Base-by-base conservation (phyloP, 1,140 invertebrate species). In the Dendrolimus kikuchii region DNA sequence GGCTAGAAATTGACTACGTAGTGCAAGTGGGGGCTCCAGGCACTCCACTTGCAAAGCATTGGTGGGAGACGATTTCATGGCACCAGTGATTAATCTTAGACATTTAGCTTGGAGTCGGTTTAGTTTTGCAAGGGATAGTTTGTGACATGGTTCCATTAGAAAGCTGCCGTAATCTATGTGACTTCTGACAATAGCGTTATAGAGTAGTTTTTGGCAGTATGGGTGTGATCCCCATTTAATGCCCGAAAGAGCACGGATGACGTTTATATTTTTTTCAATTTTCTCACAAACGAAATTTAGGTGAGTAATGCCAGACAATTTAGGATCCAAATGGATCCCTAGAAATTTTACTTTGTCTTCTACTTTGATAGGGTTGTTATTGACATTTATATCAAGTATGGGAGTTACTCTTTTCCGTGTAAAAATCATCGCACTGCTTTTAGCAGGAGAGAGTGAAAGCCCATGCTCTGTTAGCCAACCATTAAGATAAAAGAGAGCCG, bases 1-100 rank as follows among this genome's bases (percentile, higher is more conserved):
- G 41, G 6, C 1, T 42, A 42, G 3, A n/a, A 2, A 42, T 42
- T 42, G 41, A 7, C 41, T 42, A 2, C 41, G 41, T 42, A 42
- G n/a, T 7, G 6, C 1, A 7, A 42, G 41, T 2, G 41, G 41
- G 41, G 41, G 41, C 41, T 42, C 41, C n/a, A 42, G n/a, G 41
- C 41, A 42, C 41, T 42, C 41, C 41, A 42, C 41, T n/a, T 42
- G 41, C n/a, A 42, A 3, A n/a, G 41, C 41, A n/a, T 42, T 42
- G 6, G n/a, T 42, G 6, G 41, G 41, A 23, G 23, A 23, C 23
- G 23, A 23, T 23, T 23, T 23, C 23, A 23, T 23, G 23, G 23
- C 23, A 23, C 6, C 6, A 42, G n/a, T n/a, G n/a, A 7, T 42
- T 42, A n/a, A 3, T 23, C 23, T 23, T 23, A 23, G 3, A 23